These are phyloP conservation scores for Theocolax elegans DNA, from an alignment of 1,140 invertebrate species.

Conservation along the genomic window DNA sequence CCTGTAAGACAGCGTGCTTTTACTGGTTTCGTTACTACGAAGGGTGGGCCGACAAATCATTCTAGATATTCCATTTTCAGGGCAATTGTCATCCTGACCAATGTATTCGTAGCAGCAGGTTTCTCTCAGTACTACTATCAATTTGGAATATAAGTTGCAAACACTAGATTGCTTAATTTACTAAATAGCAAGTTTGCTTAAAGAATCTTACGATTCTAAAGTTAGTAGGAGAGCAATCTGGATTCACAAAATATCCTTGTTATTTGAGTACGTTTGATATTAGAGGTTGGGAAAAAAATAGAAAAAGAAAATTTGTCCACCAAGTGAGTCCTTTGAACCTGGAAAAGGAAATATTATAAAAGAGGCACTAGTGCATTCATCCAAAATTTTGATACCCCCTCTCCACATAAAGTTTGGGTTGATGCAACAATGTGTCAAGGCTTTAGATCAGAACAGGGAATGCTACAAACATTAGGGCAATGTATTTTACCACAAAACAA, in stretches of 20 bases:
- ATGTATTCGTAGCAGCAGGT: no score
- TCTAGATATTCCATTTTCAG: no score
- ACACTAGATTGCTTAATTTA: no score
- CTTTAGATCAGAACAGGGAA: slow-evolving; percentile 12
- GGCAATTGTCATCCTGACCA: no score
- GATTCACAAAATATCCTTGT: slow-evolving; percentile 28
- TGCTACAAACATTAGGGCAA: slow-evolving; percentile 12
- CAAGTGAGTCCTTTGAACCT: slow-evolving; percentile 22
- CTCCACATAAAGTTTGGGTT: slow-evolving; percentile 30
- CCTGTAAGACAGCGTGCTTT: not conserved
- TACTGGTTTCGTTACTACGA: no score
- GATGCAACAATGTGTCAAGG: slow-evolving; percentile 32
- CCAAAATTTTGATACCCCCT: slow-evolving; percentile 25
- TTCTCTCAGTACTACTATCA: no score
- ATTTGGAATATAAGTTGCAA: no score
- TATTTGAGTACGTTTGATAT: slow-evolving; percentile 36
- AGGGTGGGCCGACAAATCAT: no score
- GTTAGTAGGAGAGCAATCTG: no score
- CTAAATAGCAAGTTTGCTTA: no score
- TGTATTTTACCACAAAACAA: slow-evolving; percentile 12
- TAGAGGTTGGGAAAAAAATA: slow-evolving; percentile 25
- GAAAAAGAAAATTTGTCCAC: slow-evolving; percentile 29
- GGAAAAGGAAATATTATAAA: slow-evolving; percentile 15
- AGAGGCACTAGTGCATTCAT: slow-evolving; percentile 23
- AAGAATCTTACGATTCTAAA: no score